Evolutionary conservation across 2,113 vertebrate genomes (phyloP).

Genomic region (Mungos mungo): DNA sequence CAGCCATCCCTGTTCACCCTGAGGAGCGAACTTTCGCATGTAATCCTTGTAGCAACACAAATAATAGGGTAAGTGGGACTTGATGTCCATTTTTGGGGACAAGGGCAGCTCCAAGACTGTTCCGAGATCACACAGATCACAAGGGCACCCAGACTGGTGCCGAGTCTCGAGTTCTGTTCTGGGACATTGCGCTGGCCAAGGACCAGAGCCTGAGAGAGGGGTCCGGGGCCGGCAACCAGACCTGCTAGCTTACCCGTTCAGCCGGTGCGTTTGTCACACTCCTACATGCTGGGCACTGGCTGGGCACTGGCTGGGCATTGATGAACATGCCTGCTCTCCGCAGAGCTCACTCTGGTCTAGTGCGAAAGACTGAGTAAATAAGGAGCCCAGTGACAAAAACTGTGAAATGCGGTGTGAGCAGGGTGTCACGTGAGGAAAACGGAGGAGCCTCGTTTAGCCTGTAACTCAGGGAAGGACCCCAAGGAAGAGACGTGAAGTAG

Average conservation of each 20-base stretch:
- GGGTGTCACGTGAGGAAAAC: background rate
- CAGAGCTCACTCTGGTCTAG: background rate
- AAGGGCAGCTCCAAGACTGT: slow-evolving; percentile 31
- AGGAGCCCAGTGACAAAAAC: background rate
- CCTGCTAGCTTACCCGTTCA: background rate
- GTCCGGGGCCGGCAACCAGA: background rate
- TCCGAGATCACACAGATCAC: slow-evolving; percentile 18
- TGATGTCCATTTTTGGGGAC: slow-evolving; percentile 33
- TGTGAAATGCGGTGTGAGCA: background rate
- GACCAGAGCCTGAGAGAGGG: background rate
- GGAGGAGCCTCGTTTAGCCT: background rate
- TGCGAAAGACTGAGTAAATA: background rate
- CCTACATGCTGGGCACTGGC: background rate
- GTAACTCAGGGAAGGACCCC: background rate
- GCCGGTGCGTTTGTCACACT: background rate
- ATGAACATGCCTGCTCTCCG: background rate
- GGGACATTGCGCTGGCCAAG: background rate
- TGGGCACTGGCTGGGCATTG: background rate
- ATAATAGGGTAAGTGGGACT: background rate
- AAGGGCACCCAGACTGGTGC: background rate
- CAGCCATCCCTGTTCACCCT: background rate
- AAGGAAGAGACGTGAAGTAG: background rate
- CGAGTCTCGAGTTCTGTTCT: background rate
- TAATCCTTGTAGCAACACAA: background rate
- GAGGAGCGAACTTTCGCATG: background rate